These are phyloP conservation scores for Dicrostonyx torquatus DNA, from an alignment of 2,797 vertebrate genomes.

Conservation along the genomic window DNA sequence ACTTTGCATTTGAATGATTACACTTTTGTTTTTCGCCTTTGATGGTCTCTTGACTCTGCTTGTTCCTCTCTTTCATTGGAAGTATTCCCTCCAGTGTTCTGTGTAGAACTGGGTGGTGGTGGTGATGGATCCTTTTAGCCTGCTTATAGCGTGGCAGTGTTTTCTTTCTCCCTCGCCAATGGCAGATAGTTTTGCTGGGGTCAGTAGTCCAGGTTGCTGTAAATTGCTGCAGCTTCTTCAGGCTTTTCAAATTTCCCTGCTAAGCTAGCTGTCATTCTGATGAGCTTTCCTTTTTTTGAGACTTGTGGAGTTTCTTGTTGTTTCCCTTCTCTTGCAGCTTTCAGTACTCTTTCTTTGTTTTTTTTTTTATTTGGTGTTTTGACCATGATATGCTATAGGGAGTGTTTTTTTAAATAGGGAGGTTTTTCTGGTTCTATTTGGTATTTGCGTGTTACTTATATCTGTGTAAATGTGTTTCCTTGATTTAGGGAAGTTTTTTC, in stretches of 20 bases:
- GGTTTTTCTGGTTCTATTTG: not conserved
- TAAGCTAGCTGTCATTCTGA: not conserved
- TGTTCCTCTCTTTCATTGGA: not conserved
- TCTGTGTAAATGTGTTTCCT: not conserved
- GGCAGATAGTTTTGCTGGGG: not conserved
- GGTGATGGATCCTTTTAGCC: not conserved
- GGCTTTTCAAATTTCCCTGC: not conserved
- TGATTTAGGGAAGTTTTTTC: not conserved
- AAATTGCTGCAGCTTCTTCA: not conserved
- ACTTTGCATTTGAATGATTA: not conserved
- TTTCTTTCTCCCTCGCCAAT: not conserved
- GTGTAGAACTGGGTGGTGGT: not conserved
- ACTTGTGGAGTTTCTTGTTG: not conserved
- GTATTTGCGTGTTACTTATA: not conserved
- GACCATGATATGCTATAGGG: not conserved
- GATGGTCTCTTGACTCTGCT: not conserved
- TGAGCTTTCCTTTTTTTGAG: not conserved
- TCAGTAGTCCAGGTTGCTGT: not conserved
- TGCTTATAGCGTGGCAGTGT: not conserved
- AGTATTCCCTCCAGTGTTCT: not conserved
- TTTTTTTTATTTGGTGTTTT: not conserved
- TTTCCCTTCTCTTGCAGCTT: not conserved
- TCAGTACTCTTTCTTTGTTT: not conserved
- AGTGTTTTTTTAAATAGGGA: not conserved
- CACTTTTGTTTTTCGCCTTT: not conserved